Conservation (phyloP, 1,140 invertebrate species). For the Batillaria attramentaria region DNA sequence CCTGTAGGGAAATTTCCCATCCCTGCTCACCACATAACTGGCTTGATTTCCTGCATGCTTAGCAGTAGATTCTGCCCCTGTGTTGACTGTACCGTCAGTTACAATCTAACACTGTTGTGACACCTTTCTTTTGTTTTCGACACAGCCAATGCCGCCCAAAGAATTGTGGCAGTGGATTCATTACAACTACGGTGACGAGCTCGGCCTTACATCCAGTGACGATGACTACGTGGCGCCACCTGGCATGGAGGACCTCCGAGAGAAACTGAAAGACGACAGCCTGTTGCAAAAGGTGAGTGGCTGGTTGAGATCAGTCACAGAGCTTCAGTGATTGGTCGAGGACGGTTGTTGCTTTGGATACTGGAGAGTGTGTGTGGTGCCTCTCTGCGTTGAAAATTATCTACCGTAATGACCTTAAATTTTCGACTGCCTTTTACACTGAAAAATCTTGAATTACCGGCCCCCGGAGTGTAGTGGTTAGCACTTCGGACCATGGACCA, state of each 20-base stretch:
- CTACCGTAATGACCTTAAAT: not conserved
- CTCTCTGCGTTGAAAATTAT: not conserved
- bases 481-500: too few relatives aligned
- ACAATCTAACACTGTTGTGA: too few relatives aligned
- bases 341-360: not conserved
- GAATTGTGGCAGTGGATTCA: slow-evolving; percentile 95
- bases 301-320: not conserved
- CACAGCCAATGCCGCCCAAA: slow-evolving; percentile 85
- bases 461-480: too few relatives aligned
- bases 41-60: too few relatives aligned
- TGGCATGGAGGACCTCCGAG: slow-evolving; percentile 46
- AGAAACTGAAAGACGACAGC: slow-evolving; percentile 41
- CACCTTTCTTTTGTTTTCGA: too few relatives aligned
- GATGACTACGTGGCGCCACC: slow-evolving; percentile 82
- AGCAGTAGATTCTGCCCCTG: too few relatives aligned
- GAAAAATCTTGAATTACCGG: too few relatives aligned
- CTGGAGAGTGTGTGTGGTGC: not conserved
- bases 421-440: too few relatives aligned
- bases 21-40: too few relatives aligned
- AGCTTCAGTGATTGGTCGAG: not conserved
- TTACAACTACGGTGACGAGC: slow-evolving; percentile 91
- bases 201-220: slow-evolving; percentile 93
- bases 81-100: too few relatives aligned
- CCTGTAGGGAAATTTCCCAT: too few relatives aligned
- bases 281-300: slow-evolving; percentile 22